Evolutionary conservation across 2,797 vertebrate species (phyloP).

Genomic region (Phrynocephalus vlangalii): DNA sequence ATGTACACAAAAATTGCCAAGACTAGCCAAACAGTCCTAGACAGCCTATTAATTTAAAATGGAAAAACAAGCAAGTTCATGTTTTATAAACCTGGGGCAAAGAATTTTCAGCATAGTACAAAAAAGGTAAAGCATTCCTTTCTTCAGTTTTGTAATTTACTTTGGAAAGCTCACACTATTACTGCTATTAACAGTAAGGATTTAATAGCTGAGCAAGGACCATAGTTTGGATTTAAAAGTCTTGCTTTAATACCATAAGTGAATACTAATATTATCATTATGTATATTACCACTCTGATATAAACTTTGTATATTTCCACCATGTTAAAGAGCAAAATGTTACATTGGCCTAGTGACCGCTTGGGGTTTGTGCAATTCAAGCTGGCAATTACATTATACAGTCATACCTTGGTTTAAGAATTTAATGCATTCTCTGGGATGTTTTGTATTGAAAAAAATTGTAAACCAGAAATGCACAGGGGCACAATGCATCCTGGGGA

Average conservation of each 20-base stretch:
- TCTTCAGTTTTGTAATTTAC: constrained; percentile 98
- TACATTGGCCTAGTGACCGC: neutral
- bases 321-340: constrained; percentile 17
- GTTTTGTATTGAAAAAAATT: too few relatives aligned
- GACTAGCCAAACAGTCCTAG: constrained; percentile 92
- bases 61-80: constrained; percentile 89
- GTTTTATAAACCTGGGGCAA: constrained; percentile 89
- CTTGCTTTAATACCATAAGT: constrained; percentile 91
- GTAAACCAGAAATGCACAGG: too few relatives aligned
- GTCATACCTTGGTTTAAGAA: too few relatives aligned
- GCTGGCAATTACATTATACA: constrained; percentile 4
- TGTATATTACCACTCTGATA: too few relatives aligned
- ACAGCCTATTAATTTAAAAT: constrained; percentile 88
- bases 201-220: constrained; percentile 88
- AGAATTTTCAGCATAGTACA: constrained; percentile 86
- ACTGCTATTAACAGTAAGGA: constrained; percentile 82
- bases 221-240: constrained; percentile 94
- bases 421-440: too few relatives aligned
- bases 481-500: too few relatives aligned
- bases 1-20: constrained; percentile 91
- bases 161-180: constrained; percentile 92
- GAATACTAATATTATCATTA: too few relatives aligned
- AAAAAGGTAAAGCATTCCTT: constrained; percentile 93
- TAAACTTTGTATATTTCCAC: neutral
- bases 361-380: constrained; percentile 17